These are phyloP conservation scores for Xenus cinereus DNA, from an alignment of 2,113 vertebrate species.

Conservation along the genomic window DNA sequence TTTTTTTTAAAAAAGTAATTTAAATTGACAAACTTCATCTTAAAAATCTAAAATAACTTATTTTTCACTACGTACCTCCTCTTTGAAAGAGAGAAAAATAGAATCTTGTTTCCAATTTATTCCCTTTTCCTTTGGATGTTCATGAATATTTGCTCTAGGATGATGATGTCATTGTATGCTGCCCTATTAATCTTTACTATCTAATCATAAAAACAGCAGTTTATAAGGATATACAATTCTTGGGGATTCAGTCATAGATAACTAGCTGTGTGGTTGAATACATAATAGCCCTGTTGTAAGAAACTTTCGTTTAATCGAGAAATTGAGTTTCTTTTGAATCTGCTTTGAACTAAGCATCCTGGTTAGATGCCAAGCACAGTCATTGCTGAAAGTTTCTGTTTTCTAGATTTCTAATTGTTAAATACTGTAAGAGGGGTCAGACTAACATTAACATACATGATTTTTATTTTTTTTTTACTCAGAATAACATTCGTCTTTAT, in stretches of 20 bases:
- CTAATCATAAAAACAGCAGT: neutral
- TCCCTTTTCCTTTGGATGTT: neutral
- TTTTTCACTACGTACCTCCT: neutral
- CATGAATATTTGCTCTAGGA: neutral
- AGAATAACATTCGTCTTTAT: neutral
- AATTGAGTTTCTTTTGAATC: neutral
- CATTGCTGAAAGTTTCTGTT: neutral
- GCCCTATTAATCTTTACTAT: neutral
- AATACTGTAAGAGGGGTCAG: neutral
- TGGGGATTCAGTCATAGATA: neutral
- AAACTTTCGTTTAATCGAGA: neutral
- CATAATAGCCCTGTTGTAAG: neutral
- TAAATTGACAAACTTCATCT: neutral
- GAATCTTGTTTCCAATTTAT: neutral
- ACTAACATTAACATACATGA: neutral
- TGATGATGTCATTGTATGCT: neutral
- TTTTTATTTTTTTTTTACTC: neutral
- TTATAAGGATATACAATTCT: neutral
- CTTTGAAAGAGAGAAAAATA: neutral
- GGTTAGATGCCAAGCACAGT: neutral
- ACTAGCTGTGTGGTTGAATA: neutral
- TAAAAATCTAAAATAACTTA: neutral
- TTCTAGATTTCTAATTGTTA: neutral
- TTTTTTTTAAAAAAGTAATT: neutral
- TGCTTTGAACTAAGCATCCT: neutral